phyloP scores from a whole-genome alignment of 2,113 vertebrate genomes.

The Equus quagga region DNA sequence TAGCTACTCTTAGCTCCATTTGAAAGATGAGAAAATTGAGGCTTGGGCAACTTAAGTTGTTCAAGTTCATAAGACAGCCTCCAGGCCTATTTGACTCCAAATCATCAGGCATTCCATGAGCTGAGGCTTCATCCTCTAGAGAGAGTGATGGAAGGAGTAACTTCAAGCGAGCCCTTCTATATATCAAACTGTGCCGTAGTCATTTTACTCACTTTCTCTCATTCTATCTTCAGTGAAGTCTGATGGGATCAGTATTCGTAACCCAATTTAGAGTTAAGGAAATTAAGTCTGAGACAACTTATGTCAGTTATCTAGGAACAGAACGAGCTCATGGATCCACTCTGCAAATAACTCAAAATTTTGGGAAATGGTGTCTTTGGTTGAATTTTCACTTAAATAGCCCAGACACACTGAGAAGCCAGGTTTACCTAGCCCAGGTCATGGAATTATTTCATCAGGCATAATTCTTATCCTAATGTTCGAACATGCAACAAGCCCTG shows the following conservation, averaged over 20 bases:
- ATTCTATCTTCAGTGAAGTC: neutral
- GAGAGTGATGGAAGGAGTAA: neutral
- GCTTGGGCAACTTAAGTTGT: neutral
- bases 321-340: neutral
- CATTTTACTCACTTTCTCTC: neutral
- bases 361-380: neutral
- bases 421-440: neutral
- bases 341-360: neutral
- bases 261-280: neutral
- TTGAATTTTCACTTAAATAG: neutral
- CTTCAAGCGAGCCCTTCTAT: neutral
- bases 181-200: neutral
- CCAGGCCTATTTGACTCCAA: neutral
- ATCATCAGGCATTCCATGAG: neutral
- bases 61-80: neutral
- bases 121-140: neutral
- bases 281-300: neutral
- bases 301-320: neutral
- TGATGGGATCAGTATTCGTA: neutral
- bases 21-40: slow-evolving; percentile 18
- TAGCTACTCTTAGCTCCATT: neutral
- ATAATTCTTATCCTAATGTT: neutral
- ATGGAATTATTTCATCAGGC: neutral
- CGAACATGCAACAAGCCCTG: neutral
- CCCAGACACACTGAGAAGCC: neutral